phyloP scores from a whole-genome alignment of 2,113 vertebrate species.

The Notiomystis cincta region DNA sequence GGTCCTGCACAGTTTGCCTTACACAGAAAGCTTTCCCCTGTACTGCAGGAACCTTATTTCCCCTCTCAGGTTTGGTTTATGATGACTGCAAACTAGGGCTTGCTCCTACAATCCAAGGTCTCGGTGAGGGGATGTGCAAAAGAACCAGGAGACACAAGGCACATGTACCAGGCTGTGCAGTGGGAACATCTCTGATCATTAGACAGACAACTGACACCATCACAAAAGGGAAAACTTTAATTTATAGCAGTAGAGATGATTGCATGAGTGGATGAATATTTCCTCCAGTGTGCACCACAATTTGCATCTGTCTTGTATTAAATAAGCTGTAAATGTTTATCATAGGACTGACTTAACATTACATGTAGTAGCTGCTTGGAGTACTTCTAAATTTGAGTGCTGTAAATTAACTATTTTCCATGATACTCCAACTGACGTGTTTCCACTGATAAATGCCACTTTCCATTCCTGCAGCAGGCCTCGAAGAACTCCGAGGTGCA shows the following conservation, averaged over 20 bases:
- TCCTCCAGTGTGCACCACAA: background rate
- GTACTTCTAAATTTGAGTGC: background rate
- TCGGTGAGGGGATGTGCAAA: background rate
- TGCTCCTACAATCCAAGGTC: background rate
- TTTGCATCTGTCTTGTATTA: background rate
- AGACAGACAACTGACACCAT: background rate
- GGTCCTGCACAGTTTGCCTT: background rate
- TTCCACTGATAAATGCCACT: background rate
- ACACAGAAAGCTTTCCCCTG: background rate
- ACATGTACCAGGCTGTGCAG: rapidly evolving
- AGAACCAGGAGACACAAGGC: background rate
- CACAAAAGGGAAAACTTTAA: background rate
- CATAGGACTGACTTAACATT: background rate
- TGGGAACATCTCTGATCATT: background rate
- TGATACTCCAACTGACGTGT: rapidly evolving
- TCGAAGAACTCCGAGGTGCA: background rate
- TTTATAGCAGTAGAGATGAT: background rate
- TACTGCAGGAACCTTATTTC: background rate
- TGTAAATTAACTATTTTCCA: background rate
- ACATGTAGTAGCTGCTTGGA: background rate
- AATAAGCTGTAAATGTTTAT: background rate
- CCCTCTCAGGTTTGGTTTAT: background rate
- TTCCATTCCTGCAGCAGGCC: background rate
- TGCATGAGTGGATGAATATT: background rate
- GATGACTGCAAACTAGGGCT: background rate